phyloP scores from a whole-genome alignment of 2,888 invertebrate species.

The Periphyllus acericola region DNA sequence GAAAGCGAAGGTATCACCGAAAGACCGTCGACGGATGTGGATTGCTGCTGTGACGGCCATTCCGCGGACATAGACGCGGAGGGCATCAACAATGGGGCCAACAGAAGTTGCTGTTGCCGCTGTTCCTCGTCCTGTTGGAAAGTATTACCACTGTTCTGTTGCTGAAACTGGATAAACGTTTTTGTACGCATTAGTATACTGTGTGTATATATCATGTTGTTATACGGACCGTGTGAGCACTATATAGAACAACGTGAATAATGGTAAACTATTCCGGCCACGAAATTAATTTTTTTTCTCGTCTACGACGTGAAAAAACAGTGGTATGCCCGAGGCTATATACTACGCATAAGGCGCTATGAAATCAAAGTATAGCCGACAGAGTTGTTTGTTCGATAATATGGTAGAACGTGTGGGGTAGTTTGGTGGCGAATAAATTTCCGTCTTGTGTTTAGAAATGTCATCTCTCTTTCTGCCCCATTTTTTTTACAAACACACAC shows the following conservation, averaged over 20 bases:
- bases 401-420: too few relatives aligned
- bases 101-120: constrained; percentile 41
- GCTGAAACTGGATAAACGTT: constrained; percentile 17
- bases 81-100: constrained; percentile 51
- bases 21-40: neutral
- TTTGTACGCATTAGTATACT: too few relatives aligned
- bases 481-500: neutral
- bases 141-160: neutral
- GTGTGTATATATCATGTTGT: too few relatives aligned
- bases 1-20: constrained; percentile 13
- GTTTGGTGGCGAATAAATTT: too few relatives aligned
- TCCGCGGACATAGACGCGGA: neutral
- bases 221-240: neutral
- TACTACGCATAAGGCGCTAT: too few relatives aligned
- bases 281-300: too few relatives aligned
- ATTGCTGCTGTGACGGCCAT: neutral
- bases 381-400: too few relatives aligned
- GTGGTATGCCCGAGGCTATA: too few relatives aligned
- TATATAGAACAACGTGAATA: too few relatives aligned
- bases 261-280: too few relatives aligned
- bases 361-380: too few relatives aligned
- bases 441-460: neutral
- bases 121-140: constrained; percentile 12
- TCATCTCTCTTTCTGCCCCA: constrained; percentile 36
- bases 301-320: neutral